Conservation (phyloP, 2,888 invertebrate genomes). For the Hemicrepidius hirtus region DNA sequence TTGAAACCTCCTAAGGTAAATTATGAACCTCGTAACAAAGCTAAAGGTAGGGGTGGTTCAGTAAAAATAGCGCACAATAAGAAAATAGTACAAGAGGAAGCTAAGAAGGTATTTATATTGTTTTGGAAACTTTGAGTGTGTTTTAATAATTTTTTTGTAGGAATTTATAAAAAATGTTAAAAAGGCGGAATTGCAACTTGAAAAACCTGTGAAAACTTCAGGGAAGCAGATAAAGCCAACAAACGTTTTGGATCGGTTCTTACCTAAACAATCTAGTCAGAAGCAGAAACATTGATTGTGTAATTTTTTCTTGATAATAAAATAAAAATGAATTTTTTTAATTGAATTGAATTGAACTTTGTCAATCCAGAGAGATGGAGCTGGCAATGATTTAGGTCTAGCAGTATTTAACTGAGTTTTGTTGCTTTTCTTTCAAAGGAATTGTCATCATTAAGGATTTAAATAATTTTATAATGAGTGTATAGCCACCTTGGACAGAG, state of each 20-base stretch:
- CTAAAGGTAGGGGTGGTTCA: conserved; percentile 85
- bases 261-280: conserved; percentile 71
- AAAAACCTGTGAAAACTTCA: conserved; percentile 56
- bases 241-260: conserved; percentile 83
- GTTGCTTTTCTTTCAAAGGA: too few relatives aligned
- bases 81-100: conserved; percentile 83
- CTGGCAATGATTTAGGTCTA: too few relatives aligned
- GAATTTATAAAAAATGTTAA: conserved; percentile 74
- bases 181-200: conserved; percentile 68
- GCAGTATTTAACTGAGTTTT: too few relatives aligned
- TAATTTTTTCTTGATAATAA: neutral
- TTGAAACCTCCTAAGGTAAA: conserved; percentile 87
- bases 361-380: too few relatives aligned
- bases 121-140: neutral
- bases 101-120: conserved; percentile 76
- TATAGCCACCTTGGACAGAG: too few relatives aligned
- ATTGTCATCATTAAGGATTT: too few relatives aligned
- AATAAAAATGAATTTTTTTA: too few relatives aligned
- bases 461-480: too few relatives aligned
- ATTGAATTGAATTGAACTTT: too few relatives aligned
- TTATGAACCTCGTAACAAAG: conserved; percentile 84
- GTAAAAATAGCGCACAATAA: conserved; percentile 83
- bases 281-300: conserved; percentile 1
- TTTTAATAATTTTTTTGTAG: conserved; percentile 66
- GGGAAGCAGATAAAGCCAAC: conserved; percentile 69